Base-by-base conservation (phyloP, 2,888 invertebrate species). In the Cephus spinipes region DNA sequence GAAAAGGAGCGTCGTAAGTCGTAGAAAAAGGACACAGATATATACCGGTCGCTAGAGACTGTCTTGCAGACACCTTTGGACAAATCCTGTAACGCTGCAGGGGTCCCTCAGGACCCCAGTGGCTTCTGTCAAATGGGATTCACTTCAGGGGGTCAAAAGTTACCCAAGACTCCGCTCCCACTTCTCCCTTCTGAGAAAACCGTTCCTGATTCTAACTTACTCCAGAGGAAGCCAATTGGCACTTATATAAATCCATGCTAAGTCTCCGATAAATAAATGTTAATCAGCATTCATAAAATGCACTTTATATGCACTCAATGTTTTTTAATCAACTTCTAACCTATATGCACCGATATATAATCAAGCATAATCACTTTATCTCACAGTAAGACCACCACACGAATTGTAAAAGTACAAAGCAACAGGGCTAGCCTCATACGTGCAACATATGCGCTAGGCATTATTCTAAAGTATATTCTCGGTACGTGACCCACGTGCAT, bases 31-130 rank as follows among this genome's bases (percentile, higher is more conserved):
- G 71, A 33, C 32, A 23, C 31, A 33, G 71, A 71, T 71, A 71
- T 32, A 71, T 32, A 71, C 71, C 31, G 71, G 31, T 23, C 55
- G 55, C 23, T 23, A 9, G 9, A 55, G 71, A 71, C 31, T 78
- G 82, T 79, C 78, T 77, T 77, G 78, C 79, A 77, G 81, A 83
- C 82, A 83, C 83, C 83, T 83, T 40, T 69, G 79, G 81, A 81
- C 82, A 80, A 83, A 83, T 80, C 82, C 79, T 74, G 77, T 74
- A 78, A 82, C 83, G 77, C 83, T 73, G 71, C 12, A 31, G 71
- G 83, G 78, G 55, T 79, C 69, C 73, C n/a, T 36, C 40, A 11
- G 73, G 77, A 78, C 78, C 79, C 75, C 79, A 71, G 77, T 80
- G 82, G 80, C 79, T 82, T 78, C 78, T 68, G 79, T 73, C 74